Base-by-base conservation (phyloP, 2,797 vertebrate genomes). In the Capromys pilorides region DNA sequence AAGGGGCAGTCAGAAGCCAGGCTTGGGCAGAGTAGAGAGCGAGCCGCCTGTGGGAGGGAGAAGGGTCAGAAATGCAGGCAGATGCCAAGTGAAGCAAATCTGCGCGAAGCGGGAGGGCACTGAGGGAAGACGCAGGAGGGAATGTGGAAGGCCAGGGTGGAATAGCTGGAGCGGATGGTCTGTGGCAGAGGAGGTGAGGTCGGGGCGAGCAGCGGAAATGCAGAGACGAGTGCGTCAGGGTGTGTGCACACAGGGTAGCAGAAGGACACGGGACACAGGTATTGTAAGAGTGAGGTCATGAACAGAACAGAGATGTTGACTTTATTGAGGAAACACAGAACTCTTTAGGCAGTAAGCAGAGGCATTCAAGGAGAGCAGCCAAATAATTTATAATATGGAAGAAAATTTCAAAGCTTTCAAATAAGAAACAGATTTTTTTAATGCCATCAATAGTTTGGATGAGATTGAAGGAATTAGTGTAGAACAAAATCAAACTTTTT, bases 51-150 rank as follows among this genome's bases (percentile, higher is more conserved):
- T 95, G 62, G 96, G 97, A 96, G 93, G 73, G 21, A 28, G n/a
- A 54, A 88, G 97, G 94, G 92, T 95, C 94, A 96, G 89, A 97
- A 96, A 95, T 94, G 96, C 22, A n/a, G 4, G 14, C 73, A 39
- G 80, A 90, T 79, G 96, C 96, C 96, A 96, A 90, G 4, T 28
- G 73, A 94, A n/a, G 24, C 79, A 54, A 69, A 64, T 59, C 77
- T 66, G 7, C 4, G 39, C 26, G 71, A 78, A 88, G 39, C 51
- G 6, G 71, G 62, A 21, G 45, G 31, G 61, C 5, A n/a, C 69
- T 8, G 13, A 86, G 16, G 36, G 93, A 59, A 79, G 75, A 67
- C 33, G n/a, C 26, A 36, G n/a, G 28, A 1, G 62, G 49, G 62
- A 94, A 90, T 62, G 59, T 2, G 57, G 83, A 88, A 64, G 67